Evolutionary conservation across 64 coral and sea anemone species (phyloP), one percentile per base, ranked within the genome.

Genomic region (Actinia tenebrosa): DNA sequence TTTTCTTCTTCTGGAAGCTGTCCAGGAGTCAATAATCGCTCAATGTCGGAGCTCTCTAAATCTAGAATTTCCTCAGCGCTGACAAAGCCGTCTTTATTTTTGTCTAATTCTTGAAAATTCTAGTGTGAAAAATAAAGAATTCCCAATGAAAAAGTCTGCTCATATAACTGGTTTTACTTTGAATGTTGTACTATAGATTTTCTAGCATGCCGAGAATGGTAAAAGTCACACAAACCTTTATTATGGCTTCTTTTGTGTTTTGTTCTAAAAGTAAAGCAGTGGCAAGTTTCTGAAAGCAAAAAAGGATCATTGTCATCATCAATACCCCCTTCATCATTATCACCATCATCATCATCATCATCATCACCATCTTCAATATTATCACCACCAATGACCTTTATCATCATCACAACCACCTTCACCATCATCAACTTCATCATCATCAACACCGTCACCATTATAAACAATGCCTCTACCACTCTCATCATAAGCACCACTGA

Each of bases 41-140:
- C 54, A 45, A 91, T 58, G 14, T 83, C 90, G 7, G 63, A 60
- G 78, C 53, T 68, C 27, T 83, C 30, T 25, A 91, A 10, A 9
- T 60, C 79, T 16, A 82, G 11, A 8, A 91, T 82, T 77, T 91
- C 90, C 44, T 82, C 85, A 44, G 90, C 26, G 45, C 27, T 82
- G 18, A 92, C 63, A n/a, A 44, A 61, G 42, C 90, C 90, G 80
- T 92, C 85, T 50, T 83, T 87, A 22, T 92, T 77, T 44, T 45
- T 43, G 53, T 92, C 90, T 17, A 92, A 55, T 87, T 92, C 85
- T 53, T 87, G 22, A 66, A 92, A 92, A 77, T 92, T 87, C 90
- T 92, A 23, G 47, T 50, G 2, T 50, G 11, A 61, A 56, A 43
- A 53, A 82, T 20, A 82, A 60, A 55, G 37, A 62, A 63, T 9